These are phyloP conservation scores for Panorpa germanica DNA, from an alignment of 2,888 invertebrate species.

Conservation along the genomic window DNA sequence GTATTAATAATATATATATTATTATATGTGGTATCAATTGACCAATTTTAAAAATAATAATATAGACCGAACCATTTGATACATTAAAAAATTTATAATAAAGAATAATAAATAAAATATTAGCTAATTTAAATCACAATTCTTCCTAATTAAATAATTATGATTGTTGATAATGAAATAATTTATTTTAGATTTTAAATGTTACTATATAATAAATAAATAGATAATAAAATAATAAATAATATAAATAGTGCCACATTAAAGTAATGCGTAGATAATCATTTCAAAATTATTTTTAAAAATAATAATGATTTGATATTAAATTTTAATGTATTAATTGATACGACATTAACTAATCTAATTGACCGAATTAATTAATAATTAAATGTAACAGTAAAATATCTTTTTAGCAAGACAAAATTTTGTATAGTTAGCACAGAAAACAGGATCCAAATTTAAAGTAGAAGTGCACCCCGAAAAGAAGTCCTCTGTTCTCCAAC, in stretches of 20 bases:
- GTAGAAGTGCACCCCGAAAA: too few species aligned
- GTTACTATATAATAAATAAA: background rate
- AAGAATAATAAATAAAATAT: background rate
- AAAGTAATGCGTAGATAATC: background rate
- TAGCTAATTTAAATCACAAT: background rate
- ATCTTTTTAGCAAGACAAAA: too few species aligned
- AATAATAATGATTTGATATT: constrained; percentile 2
- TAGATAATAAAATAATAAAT: background rate
- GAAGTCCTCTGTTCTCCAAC: too few species aligned
- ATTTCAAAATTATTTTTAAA: constrained; percentile 1
- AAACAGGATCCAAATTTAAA: too few species aligned
- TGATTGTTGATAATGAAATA: too few species aligned
- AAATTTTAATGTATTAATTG: background rate
- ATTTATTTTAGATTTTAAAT: background rate
- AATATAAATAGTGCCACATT: background rate
- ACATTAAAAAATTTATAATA: background rate
- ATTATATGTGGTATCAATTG: background rate
- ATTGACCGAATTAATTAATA: background rate
- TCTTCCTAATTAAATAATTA: too few species aligned
- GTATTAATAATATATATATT: background rate
- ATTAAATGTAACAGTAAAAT: constrained; percentile 1
- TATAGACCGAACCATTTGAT: background rate
- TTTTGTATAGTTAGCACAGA: too few species aligned
- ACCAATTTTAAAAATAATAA: background rate
- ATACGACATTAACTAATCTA: background rate